Evolutionary conservation across 2,797 vertebrate genomes (phyloP).

Genomic region (Lerista edwardsae): DNA sequence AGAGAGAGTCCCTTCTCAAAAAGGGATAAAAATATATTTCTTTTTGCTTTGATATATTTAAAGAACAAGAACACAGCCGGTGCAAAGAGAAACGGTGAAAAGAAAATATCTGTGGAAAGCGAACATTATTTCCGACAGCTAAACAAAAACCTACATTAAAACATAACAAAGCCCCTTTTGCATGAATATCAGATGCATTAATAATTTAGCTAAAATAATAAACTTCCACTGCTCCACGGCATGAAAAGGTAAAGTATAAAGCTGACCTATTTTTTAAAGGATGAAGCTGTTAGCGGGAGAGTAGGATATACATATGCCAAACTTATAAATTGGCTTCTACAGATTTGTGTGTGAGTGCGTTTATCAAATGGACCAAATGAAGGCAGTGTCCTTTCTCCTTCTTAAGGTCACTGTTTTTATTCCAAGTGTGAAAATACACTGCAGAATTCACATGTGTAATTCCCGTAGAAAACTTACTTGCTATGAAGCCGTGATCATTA

Average conservation of each 20-base stretch:
- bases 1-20: background rate
- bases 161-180: constrained; percentile 24
- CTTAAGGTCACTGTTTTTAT: constrained; percentile 6
- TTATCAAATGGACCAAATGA: background rate
- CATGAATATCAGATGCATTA: constrained; percentile 28
- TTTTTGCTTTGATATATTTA: constrained; percentile 13
- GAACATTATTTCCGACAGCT: constrained; percentile 21
- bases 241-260: constrained; percentile 42
- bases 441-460: background rate
- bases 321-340: constrained; percentile 26
- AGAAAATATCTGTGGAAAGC: constrained; percentile 32
- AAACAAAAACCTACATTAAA: constrained; percentile 34
- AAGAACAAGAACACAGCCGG: constrained; percentile 20
- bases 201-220: constrained; percentile 42
- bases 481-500: background rate
- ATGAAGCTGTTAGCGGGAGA: constrained; percentile 7
- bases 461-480: fast-evolving
- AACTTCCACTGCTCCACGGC: background rate
- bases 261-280: constrained; percentile 42
- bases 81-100: constrained; percentile 37
- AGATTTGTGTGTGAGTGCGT: constrained; percentile 31
- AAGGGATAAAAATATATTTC: constrained; percentile 12
- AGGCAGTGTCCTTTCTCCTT: background rate
- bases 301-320: constrained; percentile 13
- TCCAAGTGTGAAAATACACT: background rate